Conservation (phyloP, 2,888 invertebrate genomes). For the Tanaodytes sp. region DNA sequence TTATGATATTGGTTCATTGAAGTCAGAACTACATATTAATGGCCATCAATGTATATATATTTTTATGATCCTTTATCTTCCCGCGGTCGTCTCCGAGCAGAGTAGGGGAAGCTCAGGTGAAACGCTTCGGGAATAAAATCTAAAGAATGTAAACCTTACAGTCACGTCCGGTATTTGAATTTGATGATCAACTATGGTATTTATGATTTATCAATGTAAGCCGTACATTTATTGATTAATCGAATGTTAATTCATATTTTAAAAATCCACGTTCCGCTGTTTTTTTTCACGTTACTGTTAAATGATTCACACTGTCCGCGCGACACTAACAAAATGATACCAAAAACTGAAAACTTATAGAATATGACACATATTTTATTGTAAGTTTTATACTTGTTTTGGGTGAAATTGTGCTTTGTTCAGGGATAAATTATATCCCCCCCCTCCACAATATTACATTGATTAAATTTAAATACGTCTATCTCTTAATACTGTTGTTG, state of each 20-base stretch:
- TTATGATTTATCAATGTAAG: slow-evolving; percentile 18
- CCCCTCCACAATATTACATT: neutral
- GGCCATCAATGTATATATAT: slow-evolving; percentile 17
- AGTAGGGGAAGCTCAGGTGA: slow-evolving; percentile 27
- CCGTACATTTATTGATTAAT: too few relatives aligned
- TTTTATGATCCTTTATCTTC: slow-evolving; percentile 35
- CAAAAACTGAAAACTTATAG: too few relatives aligned
- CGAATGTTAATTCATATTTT: slow-evolving; percentile 4
- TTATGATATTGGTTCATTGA: slow-evolving; percentile 35
- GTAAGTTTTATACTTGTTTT: too few relatives aligned
- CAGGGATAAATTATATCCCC: too few relatives aligned
- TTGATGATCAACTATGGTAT: slow-evolving; percentile 6
- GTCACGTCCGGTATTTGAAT: slow-evolving; percentile 13
- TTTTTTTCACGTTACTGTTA: too few relatives aligned
- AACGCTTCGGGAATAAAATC: slow-evolving; percentile 9
- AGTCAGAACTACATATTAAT: slow-evolving; percentile 37
- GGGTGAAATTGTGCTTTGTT: too few relatives aligned
- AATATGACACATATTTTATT: too few relatives aligned
- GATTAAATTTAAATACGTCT: neutral
- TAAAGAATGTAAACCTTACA: slow-evolving; percentile 1
- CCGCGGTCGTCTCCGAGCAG: neutral
- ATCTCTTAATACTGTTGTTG: neutral
- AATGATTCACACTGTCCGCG: neutral
- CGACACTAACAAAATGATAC: too few relatives aligned
- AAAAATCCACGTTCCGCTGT: neutral